Percentiles rank a stretch among this genome's conserved stretches.
These are phyloP conservation scores for Drosophila fuyamai DNA, from an alignment of 1,140 invertebrate genomes.

Conservation along the genomic window DNA sequence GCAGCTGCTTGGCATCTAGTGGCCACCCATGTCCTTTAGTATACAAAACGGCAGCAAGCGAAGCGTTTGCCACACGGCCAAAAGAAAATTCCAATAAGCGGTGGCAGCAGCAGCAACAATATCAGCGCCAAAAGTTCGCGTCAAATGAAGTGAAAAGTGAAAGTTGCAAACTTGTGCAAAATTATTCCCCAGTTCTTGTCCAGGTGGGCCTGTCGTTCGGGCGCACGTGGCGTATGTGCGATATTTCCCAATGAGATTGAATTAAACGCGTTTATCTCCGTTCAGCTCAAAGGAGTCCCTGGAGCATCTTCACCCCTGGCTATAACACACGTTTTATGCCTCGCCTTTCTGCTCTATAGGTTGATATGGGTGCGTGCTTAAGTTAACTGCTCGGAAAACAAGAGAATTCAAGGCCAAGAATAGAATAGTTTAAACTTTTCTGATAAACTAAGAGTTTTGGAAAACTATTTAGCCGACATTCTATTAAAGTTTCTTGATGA, in stretches of 20 bases:
- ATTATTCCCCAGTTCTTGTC: conserved; percentile 12
- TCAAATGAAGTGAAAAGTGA: conserved; percentile 69
- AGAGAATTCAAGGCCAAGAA: conserved; percentile 4
- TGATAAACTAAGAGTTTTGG: background rate
- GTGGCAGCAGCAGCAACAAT: conserved; percentile 10
- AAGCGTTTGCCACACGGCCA: conserved; percentile 45
- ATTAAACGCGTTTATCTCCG: conserved; percentile 39
- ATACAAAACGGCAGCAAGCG: conserved; percentile 64
- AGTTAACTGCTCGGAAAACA: conserved; percentile 6
- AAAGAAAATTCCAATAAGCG: background rate
- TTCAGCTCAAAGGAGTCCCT: conserved; percentile 8
- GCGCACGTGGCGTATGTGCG: conserved; percentile 52
- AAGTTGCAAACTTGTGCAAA: conserved; percentile 55
- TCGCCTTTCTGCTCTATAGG: conserved; percentile 1
- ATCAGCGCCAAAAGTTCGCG: conserved; percentile 56
- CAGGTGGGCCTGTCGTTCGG: conserved; percentile 22
- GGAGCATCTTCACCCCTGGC: conserved; percentile 23
- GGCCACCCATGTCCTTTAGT: conserved; percentile 52
- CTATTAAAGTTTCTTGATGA: no score
- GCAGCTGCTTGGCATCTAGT: conserved; percentile 71
- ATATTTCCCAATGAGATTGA: conserved; percentile 45
- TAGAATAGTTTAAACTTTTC: background rate
- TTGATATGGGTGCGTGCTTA: conserved; percentile 25
- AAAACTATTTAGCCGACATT: background rate
- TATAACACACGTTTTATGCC: conserved; percentile 27